phyloP scores from a whole-genome alignment of 2,797 vertebrate species.

The Neosilurus hyrtlii region DNA sequence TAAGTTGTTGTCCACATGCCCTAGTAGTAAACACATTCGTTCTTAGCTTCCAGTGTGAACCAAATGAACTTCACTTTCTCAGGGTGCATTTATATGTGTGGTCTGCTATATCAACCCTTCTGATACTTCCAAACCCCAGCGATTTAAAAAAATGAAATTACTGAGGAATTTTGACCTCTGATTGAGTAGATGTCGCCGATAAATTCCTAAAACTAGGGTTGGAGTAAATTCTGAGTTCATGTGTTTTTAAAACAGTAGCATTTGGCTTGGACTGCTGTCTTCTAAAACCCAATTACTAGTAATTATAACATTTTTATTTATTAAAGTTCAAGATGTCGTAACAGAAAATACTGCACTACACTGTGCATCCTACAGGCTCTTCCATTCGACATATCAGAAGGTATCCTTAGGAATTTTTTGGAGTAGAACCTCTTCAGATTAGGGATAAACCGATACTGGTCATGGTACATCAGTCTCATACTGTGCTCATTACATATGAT shows the following conservation, averaged over 20 bases:
- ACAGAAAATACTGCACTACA: not conserved
- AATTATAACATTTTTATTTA: not conserved
- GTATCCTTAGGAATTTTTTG: not conserved
- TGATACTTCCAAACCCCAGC: conserved; percentile 20
- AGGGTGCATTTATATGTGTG: conserved; percentile 50
- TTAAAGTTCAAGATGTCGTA: not conserved
- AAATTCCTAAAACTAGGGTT: not conserved
- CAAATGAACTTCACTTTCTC: conserved; percentile 42
- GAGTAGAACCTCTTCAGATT: not conserved
- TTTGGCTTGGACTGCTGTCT: not conserved
- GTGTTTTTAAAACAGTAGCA: not conserved
- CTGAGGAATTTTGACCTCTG: conserved; percentile 5
- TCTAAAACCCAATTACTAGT: not conserved
- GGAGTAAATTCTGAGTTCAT: not conserved
- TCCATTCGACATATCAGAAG: not conserved
- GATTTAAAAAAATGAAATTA: not conserved
- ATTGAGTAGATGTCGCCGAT: conserved; percentile 10
- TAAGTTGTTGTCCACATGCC: conserved; percentile 24
- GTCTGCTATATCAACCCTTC: conserved; percentile 37
- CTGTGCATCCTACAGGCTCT: not conserved
- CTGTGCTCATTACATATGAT: not conserved
- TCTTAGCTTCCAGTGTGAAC: conserved; percentile 46
- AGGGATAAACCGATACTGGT: not conserved
- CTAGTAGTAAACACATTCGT: conserved; percentile 32
- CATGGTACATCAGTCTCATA: not conserved